A percentile compares a stretch with the other conserved stretches of the same genome.
These are phyloP conservation scores for Nemapogon koenigi DNA, from an alignment of 2,888 invertebrate genomes.

Conservation along the genomic window DNA sequence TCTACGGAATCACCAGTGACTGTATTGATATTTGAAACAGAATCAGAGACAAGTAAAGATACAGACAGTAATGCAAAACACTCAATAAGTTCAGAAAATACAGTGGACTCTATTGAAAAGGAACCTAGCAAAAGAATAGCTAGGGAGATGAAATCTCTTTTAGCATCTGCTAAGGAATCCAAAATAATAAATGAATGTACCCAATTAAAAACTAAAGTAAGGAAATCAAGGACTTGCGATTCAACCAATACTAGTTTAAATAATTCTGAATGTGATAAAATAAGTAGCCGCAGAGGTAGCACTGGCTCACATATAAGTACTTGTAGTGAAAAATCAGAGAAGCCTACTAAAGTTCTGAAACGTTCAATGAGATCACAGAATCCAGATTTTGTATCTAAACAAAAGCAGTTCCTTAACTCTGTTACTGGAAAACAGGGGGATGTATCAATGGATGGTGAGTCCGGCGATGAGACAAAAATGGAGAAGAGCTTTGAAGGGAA, in stretches of 20 bases:
- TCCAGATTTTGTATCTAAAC: slow-evolving; percentile 68
- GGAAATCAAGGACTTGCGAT: slow-evolving; percentile 52
- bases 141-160: slow-evolving; percentile 68
- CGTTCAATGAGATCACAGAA: slow-evolving; percentile 69
- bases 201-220: slow-evolving; percentile 54
- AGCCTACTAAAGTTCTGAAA: slow-evolving; percentile 26
- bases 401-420: slow-evolving; percentile 65
- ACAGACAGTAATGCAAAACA: no score
- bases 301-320: slow-evolving; percentile 40
- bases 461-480: slow-evolving; percentile 33
- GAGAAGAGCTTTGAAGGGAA: no score
- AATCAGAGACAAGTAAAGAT: no score
- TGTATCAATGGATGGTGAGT: slow-evolving; percentile 26
- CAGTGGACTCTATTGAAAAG: slow-evolving; percentile 3
- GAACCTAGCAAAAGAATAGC: slow-evolving; percentile 28
- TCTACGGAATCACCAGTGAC: no score
- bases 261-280: slow-evolving; percentile 37
- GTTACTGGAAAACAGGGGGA: slow-evolving; percentile 44
- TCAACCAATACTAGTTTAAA: slow-evolving; percentile 46
- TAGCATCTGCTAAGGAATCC: slow-evolving; percentile 72
- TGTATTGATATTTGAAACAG: no score
- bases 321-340: slow-evolving; percentile 45
- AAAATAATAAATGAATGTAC: slow-evolving; percentile 69
- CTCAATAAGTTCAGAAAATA: no score
- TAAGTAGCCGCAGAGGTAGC: slow-evolving; percentile 36